Percentiles rank a stretch among this genome's conserved stretches.
Conservation (phyloP, 2,797 vertebrate genomes). For the Leptoclinus maculatus region DNA sequence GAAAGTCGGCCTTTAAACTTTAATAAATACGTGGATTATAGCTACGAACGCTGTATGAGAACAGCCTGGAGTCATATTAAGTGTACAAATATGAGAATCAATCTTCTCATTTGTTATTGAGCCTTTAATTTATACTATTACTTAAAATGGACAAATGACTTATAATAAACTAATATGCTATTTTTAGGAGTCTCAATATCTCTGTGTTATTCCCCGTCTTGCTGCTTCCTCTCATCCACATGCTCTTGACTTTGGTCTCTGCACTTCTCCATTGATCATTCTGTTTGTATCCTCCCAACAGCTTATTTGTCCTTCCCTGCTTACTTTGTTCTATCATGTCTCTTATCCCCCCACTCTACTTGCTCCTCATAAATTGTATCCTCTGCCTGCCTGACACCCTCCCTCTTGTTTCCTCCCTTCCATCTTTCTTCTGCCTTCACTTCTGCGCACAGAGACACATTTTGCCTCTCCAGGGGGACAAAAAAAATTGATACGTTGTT, state of each 20-base stretch:
- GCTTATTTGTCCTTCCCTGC: constrained; percentile 62
- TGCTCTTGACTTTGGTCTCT: constrained; percentile 20
- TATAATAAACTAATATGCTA: background rate
- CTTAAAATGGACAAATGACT: background rate
- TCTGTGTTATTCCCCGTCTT: background rate
- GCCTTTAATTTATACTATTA: background rate
- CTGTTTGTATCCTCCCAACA: constrained; percentile 53
- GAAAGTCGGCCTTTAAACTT: background rate
- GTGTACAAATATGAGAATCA: background rate
- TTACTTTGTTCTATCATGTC: constrained; percentile 62
- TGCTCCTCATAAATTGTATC: constrained; percentile 56
- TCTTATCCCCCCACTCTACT: constrained; percentile 34
- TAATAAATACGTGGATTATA: too few species aligned
- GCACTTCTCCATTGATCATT: constrained; percentile 60
- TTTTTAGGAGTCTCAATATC: constrained; percentile 5
- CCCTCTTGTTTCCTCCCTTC: constrained; percentile 31
- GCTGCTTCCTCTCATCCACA: background rate
- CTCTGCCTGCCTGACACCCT: constrained; percentile 15
- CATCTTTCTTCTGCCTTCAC: constrained; percentile 40
- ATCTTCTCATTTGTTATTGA: background rate
- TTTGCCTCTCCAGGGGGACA: constrained; percentile 13
- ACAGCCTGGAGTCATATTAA: background rate
- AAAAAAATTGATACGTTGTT: background rate
- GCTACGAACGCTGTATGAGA: too few species aligned
- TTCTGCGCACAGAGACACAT: constrained; percentile 31